Conservation (phyloP, 2,888 invertebrate genomes). For the Melolontha melolontha region DNA sequence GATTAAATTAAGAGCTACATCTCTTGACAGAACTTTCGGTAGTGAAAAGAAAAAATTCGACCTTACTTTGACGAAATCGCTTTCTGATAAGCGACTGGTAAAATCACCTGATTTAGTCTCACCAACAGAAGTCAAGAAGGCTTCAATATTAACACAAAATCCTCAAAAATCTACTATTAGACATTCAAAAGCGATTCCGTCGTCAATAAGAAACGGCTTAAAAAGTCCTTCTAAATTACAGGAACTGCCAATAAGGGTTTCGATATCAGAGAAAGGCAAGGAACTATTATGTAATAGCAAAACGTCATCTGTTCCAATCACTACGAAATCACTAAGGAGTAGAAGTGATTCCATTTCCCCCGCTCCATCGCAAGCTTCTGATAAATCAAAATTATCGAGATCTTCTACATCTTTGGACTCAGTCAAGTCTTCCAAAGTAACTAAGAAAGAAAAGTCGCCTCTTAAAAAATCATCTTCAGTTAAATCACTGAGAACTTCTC, state of each 20-base stretch:
- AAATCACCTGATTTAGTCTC: constrained; percentile 71
- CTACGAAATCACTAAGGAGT: constrained; percentile 47
- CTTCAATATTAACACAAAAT: constrained; percentile 37
- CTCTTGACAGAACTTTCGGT: constrained; percentile 72
- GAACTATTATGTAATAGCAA: constrained; percentile 49
- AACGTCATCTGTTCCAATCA: constrained; percentile 42
- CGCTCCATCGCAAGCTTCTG: constrained; percentile 52
- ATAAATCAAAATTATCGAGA: constrained; percentile 52
- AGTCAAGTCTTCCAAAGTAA: constrained; percentile 51
- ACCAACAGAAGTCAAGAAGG: constrained; percentile 69
- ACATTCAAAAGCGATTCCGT: constrained; percentile 60
- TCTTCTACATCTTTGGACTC: constrained; percentile 58
- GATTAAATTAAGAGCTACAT: constrained; percentile 51
- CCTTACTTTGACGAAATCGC: constrained; percentile 56
- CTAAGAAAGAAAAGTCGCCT: constrained; percentile 30
- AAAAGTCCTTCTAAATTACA: constrained; percentile 59
- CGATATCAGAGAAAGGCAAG: constrained; percentile 60
- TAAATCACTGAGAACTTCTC: constrained; percentile 13
- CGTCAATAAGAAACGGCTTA: constrained; percentile 58
- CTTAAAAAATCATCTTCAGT: not conserved
- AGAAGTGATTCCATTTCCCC: constrained; percentile 48
- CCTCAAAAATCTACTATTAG: constrained; percentile 34
- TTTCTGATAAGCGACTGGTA: constrained; percentile 54
- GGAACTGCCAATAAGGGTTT: constrained; percentile 64
- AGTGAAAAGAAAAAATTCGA: constrained; percentile 69